Percentiles rank a stretch among this genome's conserved stretches.
phyloP scores from a whole-genome alignment of 2,797 vertebrate species.

The Monodelphis domestica region DNA sequence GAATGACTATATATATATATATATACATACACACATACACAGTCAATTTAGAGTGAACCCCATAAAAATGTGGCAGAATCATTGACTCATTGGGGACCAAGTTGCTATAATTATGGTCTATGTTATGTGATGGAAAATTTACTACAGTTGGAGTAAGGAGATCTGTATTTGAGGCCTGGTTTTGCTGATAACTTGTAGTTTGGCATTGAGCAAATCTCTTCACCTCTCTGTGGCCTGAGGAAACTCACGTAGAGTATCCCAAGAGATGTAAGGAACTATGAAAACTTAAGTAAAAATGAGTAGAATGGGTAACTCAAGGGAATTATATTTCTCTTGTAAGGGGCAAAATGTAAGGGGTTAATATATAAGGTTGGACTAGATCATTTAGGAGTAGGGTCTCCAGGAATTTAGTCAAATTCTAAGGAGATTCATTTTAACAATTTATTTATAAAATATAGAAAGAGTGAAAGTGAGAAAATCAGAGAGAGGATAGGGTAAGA shows the following conservation, averaged over 20 bases:
- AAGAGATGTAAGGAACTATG: neutral
- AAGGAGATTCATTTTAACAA: too few relatives aligned
- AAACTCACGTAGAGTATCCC: neutral
- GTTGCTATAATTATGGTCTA: neutral
- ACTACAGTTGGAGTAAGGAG: neutral
- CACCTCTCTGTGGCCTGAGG: neutral
- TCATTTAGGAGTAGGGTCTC: too few relatives aligned
- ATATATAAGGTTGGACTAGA: too few relatives aligned
- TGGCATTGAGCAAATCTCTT: neutral
- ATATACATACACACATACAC: neutral
- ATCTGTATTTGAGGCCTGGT: neutral
- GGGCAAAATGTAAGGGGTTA: too few relatives aligned
- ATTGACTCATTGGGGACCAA: neutral
- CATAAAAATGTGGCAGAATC: neutral
- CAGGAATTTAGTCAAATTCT: too few relatives aligned
- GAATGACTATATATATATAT: too few relatives aligned
- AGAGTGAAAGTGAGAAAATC: too few relatives aligned
- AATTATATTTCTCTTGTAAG: neutral
- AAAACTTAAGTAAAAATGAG: neutral
- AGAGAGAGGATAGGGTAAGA: too few relatives aligned
- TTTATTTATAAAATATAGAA: too few relatives aligned
- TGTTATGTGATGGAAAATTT: neutral
- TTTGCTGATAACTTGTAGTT: neutral
- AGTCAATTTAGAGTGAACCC: neutral
- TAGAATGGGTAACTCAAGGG: neutral